Base-by-base conservation (phyloP, 2,113 vertebrate genomes). In the Aythya baeri region DNA sequence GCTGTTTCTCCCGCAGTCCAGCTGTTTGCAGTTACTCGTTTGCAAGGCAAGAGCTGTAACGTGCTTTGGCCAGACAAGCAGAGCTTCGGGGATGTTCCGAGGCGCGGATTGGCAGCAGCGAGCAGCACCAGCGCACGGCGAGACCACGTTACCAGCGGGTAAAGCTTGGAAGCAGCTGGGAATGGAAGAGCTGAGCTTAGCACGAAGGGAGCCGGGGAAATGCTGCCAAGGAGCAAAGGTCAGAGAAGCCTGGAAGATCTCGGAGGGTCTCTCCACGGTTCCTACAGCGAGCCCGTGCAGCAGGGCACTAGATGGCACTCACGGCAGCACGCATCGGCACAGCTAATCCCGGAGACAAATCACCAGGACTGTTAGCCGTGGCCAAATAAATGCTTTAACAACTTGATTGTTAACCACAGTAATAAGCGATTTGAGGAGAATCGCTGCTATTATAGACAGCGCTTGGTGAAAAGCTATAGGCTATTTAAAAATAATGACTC, bases 271-370 rank as follows among this genome's bases (percentile, higher is more conserved):
- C 36, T 46, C 49, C 61, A 38, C 9, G 10, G 9, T 29, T 50
- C 57, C 11, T 9, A 11, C 25, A 13, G 22, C 44, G 70, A 50
- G 63, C 5, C 2, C 0, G 25, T 4, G 0, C 0, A 12, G 11
- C 15, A 20, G 31, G 27, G 49, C 97, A 63, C 96, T 77, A 96
- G 97, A 41, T 93, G 97, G 97, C 96, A 61, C 92, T 92, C 46
- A 6, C 2, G 23, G 81, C 94, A 88, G 38, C 25, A 0, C 20
- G 8, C 34, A 6, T 13, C 7, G 10, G 8, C 34, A 1, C 20
- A 5, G 36, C 32, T 27, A 11, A 17, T 49, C 73, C 41, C 6
- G 2, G 34, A 11, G 38, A 49, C 58, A 70, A 25, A 31, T 21
- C 63, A 2, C 14, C 1, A 7, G 50, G 31, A 8, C 46, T 17